Conservation (phyloP, 2,113 vertebrate species). For the Cryptomyrus ogoouensis region DNA sequence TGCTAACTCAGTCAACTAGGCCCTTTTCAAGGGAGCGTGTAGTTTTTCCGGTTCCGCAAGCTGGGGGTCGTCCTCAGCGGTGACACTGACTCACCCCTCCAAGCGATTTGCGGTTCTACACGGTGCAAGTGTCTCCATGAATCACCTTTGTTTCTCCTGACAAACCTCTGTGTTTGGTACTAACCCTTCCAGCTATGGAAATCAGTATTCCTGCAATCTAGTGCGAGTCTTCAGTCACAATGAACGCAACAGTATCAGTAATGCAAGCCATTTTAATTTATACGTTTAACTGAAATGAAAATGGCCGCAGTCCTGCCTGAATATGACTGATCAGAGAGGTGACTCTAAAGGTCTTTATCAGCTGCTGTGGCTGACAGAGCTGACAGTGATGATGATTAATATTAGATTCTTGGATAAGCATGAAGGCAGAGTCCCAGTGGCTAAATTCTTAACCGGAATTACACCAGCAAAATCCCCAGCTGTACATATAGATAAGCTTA, state of each 20-base stretch:
- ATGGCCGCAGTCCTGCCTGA: background rate
- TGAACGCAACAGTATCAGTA: background rate
- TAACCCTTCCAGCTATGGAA: background rate
- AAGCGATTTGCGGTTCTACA: background rate
- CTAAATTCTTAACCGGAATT: background rate
- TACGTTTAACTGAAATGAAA: background rate
- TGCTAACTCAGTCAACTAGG: background rate
- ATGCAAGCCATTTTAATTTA: background rate
- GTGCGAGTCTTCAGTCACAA: background rate
- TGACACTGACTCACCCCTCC: background rate
- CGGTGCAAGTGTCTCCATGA: background rate
- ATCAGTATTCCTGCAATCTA: background rate
- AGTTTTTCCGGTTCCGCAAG: background rate
- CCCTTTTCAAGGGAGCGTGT: background rate
- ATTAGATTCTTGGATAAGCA: background rate
- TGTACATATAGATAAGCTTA: background rate
- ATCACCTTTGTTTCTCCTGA: background rate
- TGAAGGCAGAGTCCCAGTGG: background rate
- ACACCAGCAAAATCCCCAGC: background rate
- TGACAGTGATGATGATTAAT: background rate
- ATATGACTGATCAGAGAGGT: background rate
- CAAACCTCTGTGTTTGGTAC: background rate
- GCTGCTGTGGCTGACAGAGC: background rate
- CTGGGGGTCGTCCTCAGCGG: background rate
- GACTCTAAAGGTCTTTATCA: background rate